Conservation (phyloP, 2,888 invertebrate genomes). For the Drosophila borealis region DNA sequence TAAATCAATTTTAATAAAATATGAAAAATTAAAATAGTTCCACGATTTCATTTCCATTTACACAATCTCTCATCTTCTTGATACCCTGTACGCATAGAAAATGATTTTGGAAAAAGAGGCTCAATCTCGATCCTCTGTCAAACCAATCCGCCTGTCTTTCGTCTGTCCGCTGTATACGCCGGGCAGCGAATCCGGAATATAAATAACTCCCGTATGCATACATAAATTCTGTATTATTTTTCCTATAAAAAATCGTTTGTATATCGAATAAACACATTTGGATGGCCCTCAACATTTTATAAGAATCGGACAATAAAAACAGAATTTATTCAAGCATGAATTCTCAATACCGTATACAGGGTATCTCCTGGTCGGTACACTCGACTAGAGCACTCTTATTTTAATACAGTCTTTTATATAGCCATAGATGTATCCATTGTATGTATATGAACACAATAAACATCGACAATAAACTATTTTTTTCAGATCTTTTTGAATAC, state of each 20-base stretch:
- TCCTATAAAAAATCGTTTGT: too few relatives aligned
- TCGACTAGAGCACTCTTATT: conserved; percentile 1
- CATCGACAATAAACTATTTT: neutral
- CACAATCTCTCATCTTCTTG: neutral
- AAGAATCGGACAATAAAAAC: neutral
- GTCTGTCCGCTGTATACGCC: too few relatives aligned
- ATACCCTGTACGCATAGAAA: neutral
- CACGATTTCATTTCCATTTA: conserved; percentile 20
- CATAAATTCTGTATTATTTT: too few relatives aligned
- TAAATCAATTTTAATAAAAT: conserved; percentile 74
- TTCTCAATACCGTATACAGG: neutral
- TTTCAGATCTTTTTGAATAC: conserved; percentile 8
- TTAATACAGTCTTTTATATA: neutral
- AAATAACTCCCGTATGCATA: too few relatives aligned
- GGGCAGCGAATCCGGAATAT: too few relatives aligned
- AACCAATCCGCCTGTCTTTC: too few relatives aligned
- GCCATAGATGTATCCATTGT: neutral
- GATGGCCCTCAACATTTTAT: too few relatives aligned
- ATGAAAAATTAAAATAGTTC: conserved; percentile 43
- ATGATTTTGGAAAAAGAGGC: neutral
- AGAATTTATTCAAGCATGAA: too few relatives aligned
- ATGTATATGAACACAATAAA: neutral
- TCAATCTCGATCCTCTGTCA: too few relatives aligned
- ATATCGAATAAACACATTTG: too few relatives aligned
- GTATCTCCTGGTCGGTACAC: conserved; percentile 1